Evolutionary conservation across 1,140 invertebrate genomes (phyloP), one percentile per base, ranked within the genome.

Genomic region (Lordiphosa mommai): DNA sequence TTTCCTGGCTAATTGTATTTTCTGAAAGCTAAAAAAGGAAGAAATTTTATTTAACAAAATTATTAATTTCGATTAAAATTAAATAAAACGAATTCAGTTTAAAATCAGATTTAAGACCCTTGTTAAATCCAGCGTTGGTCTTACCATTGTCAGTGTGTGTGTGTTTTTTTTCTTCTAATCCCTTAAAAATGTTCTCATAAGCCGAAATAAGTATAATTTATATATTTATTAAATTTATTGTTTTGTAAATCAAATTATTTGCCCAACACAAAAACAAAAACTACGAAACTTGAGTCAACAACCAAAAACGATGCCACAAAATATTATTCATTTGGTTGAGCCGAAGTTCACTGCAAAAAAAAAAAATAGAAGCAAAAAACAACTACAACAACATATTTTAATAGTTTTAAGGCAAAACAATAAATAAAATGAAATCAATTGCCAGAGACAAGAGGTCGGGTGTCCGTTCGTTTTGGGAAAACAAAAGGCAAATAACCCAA

Each of bases 391-490:
- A 41, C 6, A 72, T 86, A 79, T 86, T 86, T 86, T 87, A 86
- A 87, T 87, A 86, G 84, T 79, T 84, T 79, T 79, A 86, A 69
- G 72, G 40, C 71, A 76, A 72, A 85, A 80, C 85, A 73, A 77
- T 84, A 87, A 87, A 85, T 87, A 87, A 76, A 76, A 65, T 51
- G 72, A 82, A 86, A 86, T 86, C 72, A 86, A 87, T 74, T 72
- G 66, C 57, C 40, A 38, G 30, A 30, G 17, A 32, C 51, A 60
- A 13, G n/a, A 33, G 65, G 43, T 30, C 4, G 13, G 14, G 33
- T 27, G 23, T 27, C 23, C 7, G 23, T 1, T 27, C 23, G 23
- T 27, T 27, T 50, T 69, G 72, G 57, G 59, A 44, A 61, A 80
- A 86, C 70, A 79, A 68, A 72, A 60, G 73, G 41, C 70, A 80